Evolutionary conservation across 2,113 vertebrate species (phyloP).

Genomic region (Eonycteris spelaea): DNA sequence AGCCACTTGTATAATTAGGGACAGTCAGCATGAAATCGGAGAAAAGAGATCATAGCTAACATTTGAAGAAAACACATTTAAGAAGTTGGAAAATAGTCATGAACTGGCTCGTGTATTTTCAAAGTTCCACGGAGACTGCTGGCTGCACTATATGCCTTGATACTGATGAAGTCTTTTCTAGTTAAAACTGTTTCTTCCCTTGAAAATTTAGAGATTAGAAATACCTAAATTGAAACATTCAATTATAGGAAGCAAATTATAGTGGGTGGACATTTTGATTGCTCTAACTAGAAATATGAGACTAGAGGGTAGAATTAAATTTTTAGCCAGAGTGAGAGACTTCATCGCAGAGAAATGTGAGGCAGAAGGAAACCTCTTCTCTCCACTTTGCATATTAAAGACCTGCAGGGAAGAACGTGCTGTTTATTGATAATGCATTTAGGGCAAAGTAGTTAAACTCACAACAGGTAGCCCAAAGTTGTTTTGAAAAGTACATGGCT

Average conservation of each 20-base stretch:
- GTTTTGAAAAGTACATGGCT: not conserved
- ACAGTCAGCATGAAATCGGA: slow-evolving; percentile 39
- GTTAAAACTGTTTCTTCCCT: slow-evolving; percentile 60
- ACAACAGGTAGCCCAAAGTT: not conserved
- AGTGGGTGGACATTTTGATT: slow-evolving; percentile 14
- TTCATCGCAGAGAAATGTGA: not conserved
- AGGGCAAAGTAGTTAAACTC: slow-evolving; percentile 25
- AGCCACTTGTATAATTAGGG: slow-evolving; percentile 54
- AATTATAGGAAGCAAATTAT: slow-evolving; percentile 24
- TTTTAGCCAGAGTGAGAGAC: not conserved
- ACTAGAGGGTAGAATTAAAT: slow-evolving; percentile 50
- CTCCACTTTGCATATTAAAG: slow-evolving; percentile 50
- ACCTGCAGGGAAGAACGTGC: not conserved
- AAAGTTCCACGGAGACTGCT: slow-evolving; percentile 5
- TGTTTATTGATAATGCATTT: slow-evolving; percentile 14
- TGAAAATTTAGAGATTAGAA: slow-evolving; percentile 58
- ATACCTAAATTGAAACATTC: slow-evolving; percentile 26
- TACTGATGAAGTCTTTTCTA: slow-evolving; percentile 35
- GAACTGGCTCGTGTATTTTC: slow-evolving; percentile 38
- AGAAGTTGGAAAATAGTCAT: slow-evolving; percentile 27
- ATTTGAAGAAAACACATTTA: slow-evolving; percentile 34
- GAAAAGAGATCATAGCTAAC: slow-evolving; percentile 20
- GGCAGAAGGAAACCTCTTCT: not conserved
- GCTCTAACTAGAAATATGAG: not conserved
- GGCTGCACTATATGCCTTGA: slow-evolving; percentile 27